These are phyloP conservation scores for Philonicus albiceps DNA, from an alignment of 2,888 invertebrate species.

Conservation along the genomic window DNA sequence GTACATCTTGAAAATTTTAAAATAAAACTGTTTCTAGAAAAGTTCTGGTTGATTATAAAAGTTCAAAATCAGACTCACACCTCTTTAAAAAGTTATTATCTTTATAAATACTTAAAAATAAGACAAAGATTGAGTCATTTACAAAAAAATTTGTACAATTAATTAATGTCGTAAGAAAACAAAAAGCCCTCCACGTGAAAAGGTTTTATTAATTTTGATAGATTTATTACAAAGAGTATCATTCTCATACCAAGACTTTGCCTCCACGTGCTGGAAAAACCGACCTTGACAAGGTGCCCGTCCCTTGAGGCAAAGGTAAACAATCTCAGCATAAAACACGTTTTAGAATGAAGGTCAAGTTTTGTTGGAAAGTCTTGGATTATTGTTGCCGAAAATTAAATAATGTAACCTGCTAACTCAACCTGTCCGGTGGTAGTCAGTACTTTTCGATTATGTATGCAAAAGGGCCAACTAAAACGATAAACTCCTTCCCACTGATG, in stretches of 20 bases:
- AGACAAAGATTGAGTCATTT: background rate
- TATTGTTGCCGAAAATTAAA: background rate
- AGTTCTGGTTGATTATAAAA: background rate
- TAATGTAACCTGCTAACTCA: background rate
- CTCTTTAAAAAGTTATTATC: background rate
- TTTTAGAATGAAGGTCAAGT: background rate
- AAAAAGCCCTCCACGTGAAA: background rate
- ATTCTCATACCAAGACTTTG: background rate
- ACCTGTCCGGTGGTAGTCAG: background rate
- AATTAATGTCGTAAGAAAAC: background rate
- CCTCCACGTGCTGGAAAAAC: background rate
- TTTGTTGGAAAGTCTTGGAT: background rate
- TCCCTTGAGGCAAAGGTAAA: background rate
- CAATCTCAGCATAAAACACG: background rate
- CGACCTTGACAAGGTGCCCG: background rate
- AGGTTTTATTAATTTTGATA: background rate
- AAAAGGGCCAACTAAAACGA: background rate
- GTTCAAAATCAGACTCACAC: background rate
- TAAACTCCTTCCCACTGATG: background rate
- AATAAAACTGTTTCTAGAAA: too few species aligned
- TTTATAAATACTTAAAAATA: background rate
- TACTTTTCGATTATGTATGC: background rate
- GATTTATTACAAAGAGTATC: background rate
- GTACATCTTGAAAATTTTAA: too few species aligned
- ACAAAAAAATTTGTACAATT: background rate